Evolutionary conservation across 2,888 invertebrate genomes (phyloP).

Genomic region (Drosophila mettleri): DNA sequence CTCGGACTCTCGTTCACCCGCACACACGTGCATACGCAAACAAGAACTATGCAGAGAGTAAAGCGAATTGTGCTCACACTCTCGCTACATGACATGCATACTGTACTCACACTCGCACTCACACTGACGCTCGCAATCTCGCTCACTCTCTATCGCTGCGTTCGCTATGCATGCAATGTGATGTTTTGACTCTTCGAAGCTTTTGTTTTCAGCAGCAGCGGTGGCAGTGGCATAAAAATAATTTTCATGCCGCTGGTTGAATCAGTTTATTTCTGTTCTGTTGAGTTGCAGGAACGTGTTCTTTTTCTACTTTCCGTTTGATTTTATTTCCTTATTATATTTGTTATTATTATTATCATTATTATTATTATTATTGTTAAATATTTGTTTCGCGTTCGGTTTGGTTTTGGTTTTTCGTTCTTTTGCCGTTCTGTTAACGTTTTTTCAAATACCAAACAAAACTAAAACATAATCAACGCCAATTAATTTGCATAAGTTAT

Average conservation of each 20-base stretch:
- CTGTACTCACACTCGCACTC: neutral
- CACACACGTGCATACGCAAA: neutral
- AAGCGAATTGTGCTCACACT: slow-evolving; percentile 15
- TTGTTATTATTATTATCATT: slow-evolving; percentile 82
- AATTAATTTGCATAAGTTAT: slow-evolving; percentile 45
- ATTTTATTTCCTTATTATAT: slow-evolving; percentile 84
- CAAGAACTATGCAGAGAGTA: slow-evolving; percentile 22
- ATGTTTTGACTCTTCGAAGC: slow-evolving; percentile 22
- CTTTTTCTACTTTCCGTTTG: slow-evolving; percentile 85
- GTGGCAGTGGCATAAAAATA: slow-evolving; percentile 69
- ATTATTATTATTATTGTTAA: slow-evolving; percentile 71
- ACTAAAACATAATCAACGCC: slow-evolving; percentile 29
- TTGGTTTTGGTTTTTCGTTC: slow-evolving; percentile 64
- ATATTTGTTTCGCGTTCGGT: slow-evolving; percentile 63
- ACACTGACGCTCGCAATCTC: neutral
- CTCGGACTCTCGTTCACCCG: neutral
- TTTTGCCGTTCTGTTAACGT: slow-evolving; percentile 43
- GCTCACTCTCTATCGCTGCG: neutral
- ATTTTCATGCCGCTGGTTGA: slow-evolving; percentile 68
- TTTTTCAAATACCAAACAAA: slow-evolving; percentile 39
- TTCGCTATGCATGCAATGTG: slow-evolving; percentile 18
- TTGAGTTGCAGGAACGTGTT: slow-evolving; percentile 85
- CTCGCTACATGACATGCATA: slow-evolving; percentile 7
- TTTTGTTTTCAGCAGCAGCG: slow-evolving; percentile 31
- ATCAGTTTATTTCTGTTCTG: slow-evolving; percentile 85